These are phyloP conservation scores for Carassius auratus DNA, from an alignment of 2,113 vertebrate genomes.

Conservation along the genomic window DNA sequence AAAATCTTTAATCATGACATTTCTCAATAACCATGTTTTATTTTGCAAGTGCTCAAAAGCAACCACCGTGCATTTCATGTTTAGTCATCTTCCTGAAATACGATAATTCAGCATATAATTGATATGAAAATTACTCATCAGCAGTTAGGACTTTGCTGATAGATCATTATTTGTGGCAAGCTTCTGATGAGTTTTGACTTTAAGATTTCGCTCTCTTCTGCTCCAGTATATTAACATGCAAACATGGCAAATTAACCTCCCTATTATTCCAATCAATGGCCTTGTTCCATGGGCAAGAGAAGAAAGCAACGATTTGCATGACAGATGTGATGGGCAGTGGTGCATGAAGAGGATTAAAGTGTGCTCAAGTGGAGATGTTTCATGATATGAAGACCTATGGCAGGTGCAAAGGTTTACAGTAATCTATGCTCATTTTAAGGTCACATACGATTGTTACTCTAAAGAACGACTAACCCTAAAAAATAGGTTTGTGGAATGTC, in stretches of 20 bases:
- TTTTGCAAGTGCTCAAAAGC: slow-evolving; percentile 33
- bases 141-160: slow-evolving; percentile 10
- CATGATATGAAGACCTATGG: neutral
- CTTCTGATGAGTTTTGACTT: slow-evolving; percentile 12
- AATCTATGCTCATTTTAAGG: neutral
- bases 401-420: neutral
- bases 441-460: no score
- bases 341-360: neutral
- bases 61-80: neutral
- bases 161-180: neutral
- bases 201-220: slow-evolving; percentile 12
- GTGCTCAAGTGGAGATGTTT: neutral
- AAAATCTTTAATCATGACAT: neutral
- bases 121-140: slow-evolving; percentile 21
- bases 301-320: slow-evolving; percentile 70
- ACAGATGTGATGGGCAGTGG: slow-evolving; percentile 59
- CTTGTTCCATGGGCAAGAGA: slow-evolving; percentile 66
- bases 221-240: slow-evolving; percentile 64
- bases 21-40: neutral
- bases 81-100: slow-evolving; percentile 13
- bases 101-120: neutral
- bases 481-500: neutral
- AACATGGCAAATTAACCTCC: slow-evolving; percentile 71
- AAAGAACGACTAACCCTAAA: neutral
- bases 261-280: slow-evolving; percentile 73